Percentiles rank a stretch among this genome's conserved stretches.
phyloP scores from a whole-genome alignment of 2,797 vertebrate species.

The Diplodus sargus region DNA sequence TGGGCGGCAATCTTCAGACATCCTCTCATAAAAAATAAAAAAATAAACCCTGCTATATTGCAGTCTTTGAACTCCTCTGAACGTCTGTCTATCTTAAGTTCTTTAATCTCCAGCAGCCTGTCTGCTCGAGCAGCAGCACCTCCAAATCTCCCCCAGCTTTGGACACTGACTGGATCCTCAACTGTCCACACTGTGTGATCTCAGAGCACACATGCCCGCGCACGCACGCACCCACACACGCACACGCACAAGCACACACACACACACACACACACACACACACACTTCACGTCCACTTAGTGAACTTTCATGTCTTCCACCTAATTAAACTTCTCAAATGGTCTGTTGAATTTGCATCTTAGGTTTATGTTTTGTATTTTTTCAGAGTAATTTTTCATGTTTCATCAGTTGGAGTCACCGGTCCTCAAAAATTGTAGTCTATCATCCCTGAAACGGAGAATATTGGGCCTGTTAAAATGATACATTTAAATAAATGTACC shows the following conservation, averaged over 20 bases:
- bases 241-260: neutral
- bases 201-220: constrained; percentile 30
- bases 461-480: neutral
- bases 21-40: constrained; percentile 30
- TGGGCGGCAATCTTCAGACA: constrained; percentile 35
- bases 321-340: too few relatives aligned
- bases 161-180: constrained; percentile 67
- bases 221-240: neutral
- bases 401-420: neutral
- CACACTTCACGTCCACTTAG: too few relatives aligned
- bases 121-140: constrained; percentile 68
- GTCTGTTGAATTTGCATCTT: neutral
- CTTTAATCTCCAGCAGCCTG: constrained; percentile 76
- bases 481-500: too few relatives aligned
- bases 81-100: constrained; percentile 72
- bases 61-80: constrained; percentile 76
- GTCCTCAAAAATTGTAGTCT: neutral
- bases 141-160: constrained; percentile 73
- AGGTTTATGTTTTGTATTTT: neutral
- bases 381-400: neutral
- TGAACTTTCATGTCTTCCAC: too few relatives aligned
- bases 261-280: too few relatives aligned
- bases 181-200: constrained; percentile 71
- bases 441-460: neutral
- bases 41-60: constrained; percentile 6